Conservation (phyloP, 1,140 invertebrate species). For the Portunus trituberculatus region DNA sequence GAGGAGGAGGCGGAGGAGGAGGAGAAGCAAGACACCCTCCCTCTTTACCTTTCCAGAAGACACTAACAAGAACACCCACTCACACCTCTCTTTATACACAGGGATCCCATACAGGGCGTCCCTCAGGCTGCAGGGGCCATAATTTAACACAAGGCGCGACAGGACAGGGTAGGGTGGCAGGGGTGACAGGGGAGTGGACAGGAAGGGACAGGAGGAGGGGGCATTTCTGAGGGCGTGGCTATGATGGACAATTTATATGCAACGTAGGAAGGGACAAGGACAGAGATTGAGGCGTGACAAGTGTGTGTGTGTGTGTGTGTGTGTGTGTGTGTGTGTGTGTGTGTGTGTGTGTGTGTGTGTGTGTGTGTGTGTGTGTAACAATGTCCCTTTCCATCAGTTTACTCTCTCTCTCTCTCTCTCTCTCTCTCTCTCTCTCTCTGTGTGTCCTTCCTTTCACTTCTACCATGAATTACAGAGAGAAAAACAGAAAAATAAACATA, state of each 20-base stretch:
- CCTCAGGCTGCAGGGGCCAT: neutral
- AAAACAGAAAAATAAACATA: too few relatives aligned
- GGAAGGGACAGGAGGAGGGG: neutral
- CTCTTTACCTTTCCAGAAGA: conserved; percentile 43
- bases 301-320: conserved; percentile 40
- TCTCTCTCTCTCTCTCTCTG: too few relatives aligned
- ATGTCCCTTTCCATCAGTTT: too few relatives aligned
- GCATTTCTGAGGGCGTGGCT: neutral
- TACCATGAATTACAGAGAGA: too few relatives aligned
- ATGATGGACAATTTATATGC: neutral
- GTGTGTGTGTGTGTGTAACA: neutral
- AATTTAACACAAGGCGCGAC: neutral
- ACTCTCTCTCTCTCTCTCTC: neutral
- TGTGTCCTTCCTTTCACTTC: too few relatives aligned
- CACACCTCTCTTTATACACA: neutral
- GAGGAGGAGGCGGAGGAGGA: neutral
- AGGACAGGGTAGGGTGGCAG: too few relatives aligned
- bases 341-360: conserved; percentile 43
- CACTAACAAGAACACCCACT: conserved; percentile 17
- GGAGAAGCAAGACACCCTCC: neutral
- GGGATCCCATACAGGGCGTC: neutral
- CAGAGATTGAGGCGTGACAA: neutral
- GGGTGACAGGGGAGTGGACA: too few relatives aligned
- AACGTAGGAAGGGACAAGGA: neutral
- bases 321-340: conserved; percentile 43